Evolutionary conservation across 2,888 invertebrate genomes (phyloP), one percentile per base, ranked within the genome.

Genomic region (Pollenia amentaria): DNA sequence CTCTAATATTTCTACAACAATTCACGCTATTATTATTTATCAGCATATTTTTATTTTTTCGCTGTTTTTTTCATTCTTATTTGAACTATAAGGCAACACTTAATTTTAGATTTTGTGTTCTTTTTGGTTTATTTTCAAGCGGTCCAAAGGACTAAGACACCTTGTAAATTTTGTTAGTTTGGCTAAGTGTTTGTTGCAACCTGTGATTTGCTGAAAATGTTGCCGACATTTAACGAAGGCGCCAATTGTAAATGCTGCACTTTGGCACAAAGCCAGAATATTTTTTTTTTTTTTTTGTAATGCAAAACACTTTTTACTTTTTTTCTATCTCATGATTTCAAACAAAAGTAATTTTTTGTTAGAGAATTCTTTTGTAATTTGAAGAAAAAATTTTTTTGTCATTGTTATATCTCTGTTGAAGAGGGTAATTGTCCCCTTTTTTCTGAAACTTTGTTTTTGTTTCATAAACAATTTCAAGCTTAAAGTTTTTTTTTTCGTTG

Each of bases 181-280:
- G 10, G 11, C 11, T 57, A 21, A 12, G 42, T 48, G 60, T 2
- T 51, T 29, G 38, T 57, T n/a, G 16, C 51, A 46, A 79, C 55
- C 55, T 62, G 53, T 73, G 57, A 57, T 76, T 76, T 76, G 38
- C 53, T 38, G 8, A 48, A 42, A 14, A n/a, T 84, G 67, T 51
- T 51, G 62, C 60, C 53, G 75, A 73, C 85, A 82, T 85, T 85
- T 78, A 82, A 73, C 40, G 18, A 51, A 78, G 84, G 78, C 78
- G 84, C 84, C 81, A 82, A 78, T 84, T 80, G 81, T 60, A 87
- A 83, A 80, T 83, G 79, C 79, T 85, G 72, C 79, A 79, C 65
- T 79, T 88, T 88, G 88, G 88, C 85, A 81, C 46, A 78, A 75
- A 46, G 69, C 85, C 88, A 88, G 72, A 75, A 38, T 70, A 82